Conservation (phyloP, 2,113 vertebrate species). For the Regulus satrapa region DNA sequence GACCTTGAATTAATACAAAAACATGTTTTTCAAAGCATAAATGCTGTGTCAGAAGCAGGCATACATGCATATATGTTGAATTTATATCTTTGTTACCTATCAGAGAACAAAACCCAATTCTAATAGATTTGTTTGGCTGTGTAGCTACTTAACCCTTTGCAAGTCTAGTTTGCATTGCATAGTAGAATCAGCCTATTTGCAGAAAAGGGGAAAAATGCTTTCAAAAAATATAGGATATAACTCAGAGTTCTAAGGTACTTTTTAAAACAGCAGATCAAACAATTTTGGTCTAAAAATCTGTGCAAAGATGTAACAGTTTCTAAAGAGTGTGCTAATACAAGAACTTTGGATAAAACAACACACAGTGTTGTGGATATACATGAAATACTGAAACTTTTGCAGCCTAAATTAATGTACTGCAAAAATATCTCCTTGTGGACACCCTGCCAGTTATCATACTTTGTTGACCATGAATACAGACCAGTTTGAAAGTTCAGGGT, state of each 20-base stretch:
- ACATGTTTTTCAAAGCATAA: not conserved
- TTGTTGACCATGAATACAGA: not conserved
- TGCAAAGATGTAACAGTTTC: conserved; percentile 39
- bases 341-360: conserved; percentile 48
- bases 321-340: conserved; percentile 56
- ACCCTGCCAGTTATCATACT: not conserved
- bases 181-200: not conserved
- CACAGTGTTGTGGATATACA: not conserved
- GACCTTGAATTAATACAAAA: conserved; percentile 10
- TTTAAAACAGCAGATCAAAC: conserved; percentile 48
- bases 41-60: not conserved
- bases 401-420: conserved; percentile 40
- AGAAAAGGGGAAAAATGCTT: conserved; percentile 35
- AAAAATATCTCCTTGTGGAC: conserved; percentile 35
- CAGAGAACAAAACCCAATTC: not conserved
- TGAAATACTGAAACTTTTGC: conserved; percentile 37
- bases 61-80: not conserved
- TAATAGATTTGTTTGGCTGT: not conserved
- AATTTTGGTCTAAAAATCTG: conserved; percentile 53
- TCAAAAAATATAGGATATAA: conserved; percentile 59
- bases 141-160: conserved; percentile 28
- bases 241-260: conserved; percentile 41
- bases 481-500: not conserved
- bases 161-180: not conserved
- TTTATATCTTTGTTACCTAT: not conserved